These are phyloP conservation scores for Euglossa dilemma DNA, from an alignment of 1,140 invertebrate species.

Conservation along the genomic window DNA sequence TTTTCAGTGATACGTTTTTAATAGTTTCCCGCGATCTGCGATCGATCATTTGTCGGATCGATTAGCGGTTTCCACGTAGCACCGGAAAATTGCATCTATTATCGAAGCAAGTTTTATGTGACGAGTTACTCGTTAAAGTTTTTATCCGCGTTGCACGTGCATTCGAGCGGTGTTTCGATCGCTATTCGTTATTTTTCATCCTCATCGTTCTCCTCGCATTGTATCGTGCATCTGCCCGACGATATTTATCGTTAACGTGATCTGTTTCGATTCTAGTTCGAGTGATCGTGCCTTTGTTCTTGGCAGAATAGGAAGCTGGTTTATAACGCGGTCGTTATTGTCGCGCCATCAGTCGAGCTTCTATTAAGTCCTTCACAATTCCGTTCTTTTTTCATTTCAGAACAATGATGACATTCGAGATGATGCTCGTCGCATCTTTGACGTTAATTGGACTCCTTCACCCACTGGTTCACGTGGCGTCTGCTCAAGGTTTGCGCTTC, in stretches of 20 bases:
- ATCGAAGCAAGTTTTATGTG: background rate
- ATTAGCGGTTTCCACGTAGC: background rate
- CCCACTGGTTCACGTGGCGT: constrained; percentile 14
- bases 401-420: background rate
- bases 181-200: no score
- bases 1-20: background rate
- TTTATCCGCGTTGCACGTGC: no score
- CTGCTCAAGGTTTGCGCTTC: constrained; percentile 57
- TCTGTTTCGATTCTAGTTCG: no score
- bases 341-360: no score
- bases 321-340: no score
- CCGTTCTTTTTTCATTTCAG: background rate
- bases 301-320: no score
- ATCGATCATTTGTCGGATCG: background rate
- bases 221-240: no score
- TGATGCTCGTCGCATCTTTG: constrained; percentile 12
- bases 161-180: no score
- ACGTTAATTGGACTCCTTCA: constrained; percentile 30
- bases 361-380: background rate
- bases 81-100: no score
- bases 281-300: no score
- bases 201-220: no score
- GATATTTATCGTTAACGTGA: no score
- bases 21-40: background rate
- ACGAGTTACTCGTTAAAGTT: background rate